Base-by-base conservation (phyloP, 2,888 invertebrate genomes). In the Folsomia manolachei region DNA sequence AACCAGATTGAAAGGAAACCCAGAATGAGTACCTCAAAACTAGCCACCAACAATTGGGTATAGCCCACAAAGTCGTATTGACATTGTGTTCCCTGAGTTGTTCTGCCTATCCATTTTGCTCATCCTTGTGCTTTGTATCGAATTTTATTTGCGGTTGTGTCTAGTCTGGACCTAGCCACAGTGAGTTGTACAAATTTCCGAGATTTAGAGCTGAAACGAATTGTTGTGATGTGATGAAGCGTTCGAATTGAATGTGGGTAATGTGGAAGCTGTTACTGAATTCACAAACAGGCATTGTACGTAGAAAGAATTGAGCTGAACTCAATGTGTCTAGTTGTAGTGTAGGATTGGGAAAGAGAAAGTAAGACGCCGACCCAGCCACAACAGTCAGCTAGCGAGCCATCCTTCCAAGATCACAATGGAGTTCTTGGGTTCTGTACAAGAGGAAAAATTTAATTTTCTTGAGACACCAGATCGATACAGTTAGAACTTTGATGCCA, bases 371-470 rank as follows among this genome's bases (percentile, higher is more conserved):
- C n/a, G n/a, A n/a, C n/a, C n/a, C n/a, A n/a, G n/a, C n/a, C n/a
- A n/a, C n/a, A n/a, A n/a, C n/a, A n/a, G n/a, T n/a, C n/a, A n/a
- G n/a, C n/a, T 39, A 39, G 39, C 39, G n/a, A n/a, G n/a, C 39
- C 39, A 39, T 4, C 39, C 39, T 9, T 4, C 39, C 39, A 39
- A 14, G 39, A 39, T 39, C 39, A 39, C 39, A 21, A 56, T 56
- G 21, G 56, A 56, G 56, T 23, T 25, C 63, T 63, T 24, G 9
- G 4, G 2, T 24, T 24, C 63, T 63, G 67, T 68, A 72, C 72
- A 72, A 74, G 73, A 76, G 74, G 70, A 74, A 77, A 75, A 76
- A 78, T 77, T 78, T 77, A 77, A 78, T 78, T 78, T 78, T 75
- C 70, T 71, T 74, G 74, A 75, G 75, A 76, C 72, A 76, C 71